Evolutionary conservation across 1,140 invertebrate species (phyloP).

Genomic region (Arctopsyche grandis): DNA sequence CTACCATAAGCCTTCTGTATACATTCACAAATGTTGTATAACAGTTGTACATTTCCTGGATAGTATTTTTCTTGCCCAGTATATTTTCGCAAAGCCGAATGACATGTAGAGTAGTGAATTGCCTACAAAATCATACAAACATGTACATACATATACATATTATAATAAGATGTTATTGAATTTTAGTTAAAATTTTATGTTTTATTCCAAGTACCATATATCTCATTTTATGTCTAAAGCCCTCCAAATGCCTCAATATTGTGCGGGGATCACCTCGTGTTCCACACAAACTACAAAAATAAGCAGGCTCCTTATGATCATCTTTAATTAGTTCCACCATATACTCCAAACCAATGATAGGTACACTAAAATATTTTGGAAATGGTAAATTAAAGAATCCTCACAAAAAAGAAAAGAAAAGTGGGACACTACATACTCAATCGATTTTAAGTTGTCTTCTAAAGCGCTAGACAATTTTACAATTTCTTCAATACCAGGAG

Average conservation of each 20-base stretch:
- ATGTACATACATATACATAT: not conserved
- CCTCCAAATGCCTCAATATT: slow-evolving; percentile 46
- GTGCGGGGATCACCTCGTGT: slow-evolving; percentile 17
- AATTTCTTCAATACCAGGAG: slow-evolving; percentile 23
- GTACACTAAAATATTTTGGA: slow-evolving; percentile 11
- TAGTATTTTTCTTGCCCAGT: not conserved
- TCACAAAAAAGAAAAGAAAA: not conserved
- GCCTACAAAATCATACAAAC: slow-evolving; percentile 33
- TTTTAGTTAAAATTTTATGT: not conserved
- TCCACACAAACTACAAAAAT: slow-evolving; percentile 45
- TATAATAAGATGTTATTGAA: slow-evolving; percentile 12
- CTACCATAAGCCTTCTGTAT: slow-evolving; percentile 35
- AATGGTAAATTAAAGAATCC: not conserved
- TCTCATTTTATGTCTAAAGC: slow-evolving; percentile 40
- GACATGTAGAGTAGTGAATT: slow-evolving; percentile 1
- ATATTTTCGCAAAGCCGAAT: not conserved
- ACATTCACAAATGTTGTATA: slow-evolving; percentile 18
- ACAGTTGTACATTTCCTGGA: slow-evolving; percentile 11
- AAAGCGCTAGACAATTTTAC: not conserved
- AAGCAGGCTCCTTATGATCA: not conserved
- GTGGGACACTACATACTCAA: not conserved
- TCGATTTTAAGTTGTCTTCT: not conserved
- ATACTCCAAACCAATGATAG: slow-evolving; percentile 49
- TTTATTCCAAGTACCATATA: slow-evolving; percentile 42
- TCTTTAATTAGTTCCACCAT: slow-evolving; percentile 34